phyloP scores from a whole-genome alignment of 2,797 vertebrate species.

The Sandelia bainsii region DNA sequence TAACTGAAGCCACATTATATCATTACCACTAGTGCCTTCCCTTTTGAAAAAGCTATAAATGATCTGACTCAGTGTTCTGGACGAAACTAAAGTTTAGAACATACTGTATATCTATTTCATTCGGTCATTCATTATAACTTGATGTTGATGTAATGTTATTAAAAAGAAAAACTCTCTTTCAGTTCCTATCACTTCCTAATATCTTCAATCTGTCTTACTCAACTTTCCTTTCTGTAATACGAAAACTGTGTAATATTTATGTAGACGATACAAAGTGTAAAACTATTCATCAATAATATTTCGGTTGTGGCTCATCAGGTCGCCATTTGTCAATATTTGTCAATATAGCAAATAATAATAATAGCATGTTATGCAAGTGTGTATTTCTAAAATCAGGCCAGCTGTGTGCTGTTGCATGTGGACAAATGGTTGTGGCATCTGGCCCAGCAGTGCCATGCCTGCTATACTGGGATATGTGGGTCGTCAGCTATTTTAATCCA shows the following conservation, averaged over 20 bases:
- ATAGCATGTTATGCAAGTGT: constrained; percentile 6
- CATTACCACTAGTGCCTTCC: constrained; percentile 25
- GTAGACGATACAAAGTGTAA: not conserved
- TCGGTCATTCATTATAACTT: constrained; percentile 4
- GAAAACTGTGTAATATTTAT: too few relatives aligned
- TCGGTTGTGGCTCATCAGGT: constrained; percentile 1
- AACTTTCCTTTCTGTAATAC: not conserved
- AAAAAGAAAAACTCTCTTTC: not conserved
- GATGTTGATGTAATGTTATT: not conserved
- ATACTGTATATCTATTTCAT: not conserved
- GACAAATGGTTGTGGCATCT: constrained; percentile 65
- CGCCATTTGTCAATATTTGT: constrained; percentile 20
- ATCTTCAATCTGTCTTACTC: not conserved
- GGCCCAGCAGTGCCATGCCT: constrained; percentile 55
- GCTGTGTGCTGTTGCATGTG: constrained; percentile 40
- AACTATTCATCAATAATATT: constrained; percentile 3
- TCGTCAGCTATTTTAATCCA: constrained; percentile 85
- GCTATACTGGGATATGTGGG: constrained; percentile 78
- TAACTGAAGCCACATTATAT: constrained; percentile 29
- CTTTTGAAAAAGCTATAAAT: constrained; percentile 3
- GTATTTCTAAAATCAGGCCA: constrained; percentile 39
- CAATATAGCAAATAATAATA: too few relatives aligned
- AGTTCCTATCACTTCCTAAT: not conserved
- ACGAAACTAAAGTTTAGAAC: not conserved
- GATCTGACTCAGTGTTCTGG: constrained; percentile 20